Conservation (phyloP, 2,888 invertebrate genomes). For the Folsomia manolachei region DNA sequence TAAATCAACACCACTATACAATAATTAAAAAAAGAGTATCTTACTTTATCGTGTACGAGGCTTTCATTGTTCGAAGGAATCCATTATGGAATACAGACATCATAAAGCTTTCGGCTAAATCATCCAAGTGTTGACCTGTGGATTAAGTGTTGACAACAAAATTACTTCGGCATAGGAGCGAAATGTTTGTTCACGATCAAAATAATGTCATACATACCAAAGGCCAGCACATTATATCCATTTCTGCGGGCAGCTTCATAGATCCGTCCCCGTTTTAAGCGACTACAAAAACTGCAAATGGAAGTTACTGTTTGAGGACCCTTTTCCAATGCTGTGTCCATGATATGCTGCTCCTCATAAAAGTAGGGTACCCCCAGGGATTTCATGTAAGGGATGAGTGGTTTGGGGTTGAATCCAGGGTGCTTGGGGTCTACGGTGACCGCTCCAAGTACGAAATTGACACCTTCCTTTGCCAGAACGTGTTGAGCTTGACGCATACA, state of each 20-base stretch:
- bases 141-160: neutral
- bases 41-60: constrained; percentile 71
- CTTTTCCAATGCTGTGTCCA: constrained; percentile 45
- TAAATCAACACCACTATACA: neutral
- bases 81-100: constrained; percentile 78
- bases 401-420: constrained; percentile 61
- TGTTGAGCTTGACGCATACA: constrained; percentile 80
- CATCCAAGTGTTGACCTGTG: constrained; percentile 73
- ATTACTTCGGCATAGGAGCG: too few species aligned
- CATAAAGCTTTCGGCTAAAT: constrained; percentile 76
- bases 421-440: constrained; percentile 73
- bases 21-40: constrained; percentile 44
- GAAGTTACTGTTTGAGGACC: constrained; percentile 53
- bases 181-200: constrained; percentile 1
- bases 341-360: constrained; percentile 66
- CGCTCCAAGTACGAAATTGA: constrained; percentile 67
- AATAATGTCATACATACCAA: constrained; percentile 56
- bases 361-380: constrained; percentile 71
- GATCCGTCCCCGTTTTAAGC: constrained; percentile 70
- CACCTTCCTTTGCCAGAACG: constrained; percentile 69
- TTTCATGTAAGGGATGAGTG: constrained; percentile 71
- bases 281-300: constrained; percentile 70
- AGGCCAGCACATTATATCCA: constrained; percentile 80
- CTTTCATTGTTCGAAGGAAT: constrained; percentile 71
- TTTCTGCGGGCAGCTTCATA: constrained; percentile 72